Base-by-base conservation (phyloP, 2,888 invertebrate genomes). In the Spicauda simplicius region DNA sequence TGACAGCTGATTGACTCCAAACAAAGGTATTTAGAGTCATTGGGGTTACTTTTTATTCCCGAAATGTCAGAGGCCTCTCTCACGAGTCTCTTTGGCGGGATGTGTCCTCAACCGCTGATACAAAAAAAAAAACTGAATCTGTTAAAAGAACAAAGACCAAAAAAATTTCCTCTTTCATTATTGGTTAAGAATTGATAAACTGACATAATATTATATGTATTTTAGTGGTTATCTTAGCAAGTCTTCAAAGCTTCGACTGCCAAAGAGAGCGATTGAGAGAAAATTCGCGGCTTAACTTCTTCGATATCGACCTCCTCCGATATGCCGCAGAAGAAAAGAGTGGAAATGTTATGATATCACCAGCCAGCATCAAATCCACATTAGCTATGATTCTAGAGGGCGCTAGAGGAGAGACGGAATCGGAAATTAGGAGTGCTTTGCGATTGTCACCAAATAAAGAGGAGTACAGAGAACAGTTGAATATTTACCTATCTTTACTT, bases 291-390 rank as follows among this genome's bases (percentile, higher is more conserved):
- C 81, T 93, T 37, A 94, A 94, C 80, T 94, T 88, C 76, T 95
- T 95, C 78, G 94, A 94, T 73, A 87, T 91, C 19, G 94, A 94
- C 71, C 87, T 95, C 14, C 83, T 94, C 0, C 87, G 90, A 70
- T 92, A 93, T 76, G 76, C 85, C 0, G 82, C 87, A 0, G 90
- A 88, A 69, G 83, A 83, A 11, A 83, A 77, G 53, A 70, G 50
- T 10, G 94, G 94, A 25, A 96, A 96, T 78, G 89, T 95, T 41
- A 89, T 96, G 78, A 81, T 96, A 2, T 96, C 96, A n/a, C 95
- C 96, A 16, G 94, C 94, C 67, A 95, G 95, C 78, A 89, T 95
- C 30, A 96, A 96, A 81, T 88, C 94, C 0, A 94, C 94, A 0
- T 79, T 96, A 58, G 94, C 94, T 7, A 94, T 96, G 93, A 74